Evolutionary conservation across 1,140 invertebrate species (phyloP), one percentile per base, ranked within the genome.

Genomic region (Octopus sinensis): DNA sequence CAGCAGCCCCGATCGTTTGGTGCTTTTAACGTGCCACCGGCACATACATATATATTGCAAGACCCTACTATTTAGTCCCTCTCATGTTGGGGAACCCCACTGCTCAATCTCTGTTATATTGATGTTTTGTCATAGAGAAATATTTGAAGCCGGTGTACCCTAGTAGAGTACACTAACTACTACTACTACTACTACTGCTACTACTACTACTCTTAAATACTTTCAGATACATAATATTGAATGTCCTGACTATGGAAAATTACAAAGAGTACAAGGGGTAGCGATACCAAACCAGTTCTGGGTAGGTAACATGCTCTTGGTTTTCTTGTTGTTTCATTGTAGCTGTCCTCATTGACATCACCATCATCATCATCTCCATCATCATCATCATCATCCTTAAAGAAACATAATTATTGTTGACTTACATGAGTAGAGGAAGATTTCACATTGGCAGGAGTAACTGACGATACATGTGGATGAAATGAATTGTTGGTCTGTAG

Each of bases 181-280:
- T 76, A n/a, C 75, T 51, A n/a, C 75, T 51, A 7, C 17, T 51
- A 30, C 53, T 79, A 52, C 13, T n/a, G 13, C 75, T 13, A 17
- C 4, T 76, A 23, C 4, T 76, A n/a, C 75, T 51, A 76, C 51
- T 51, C 30, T 68, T 83, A 51, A 81, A 80, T 83, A 85, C 75
- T 86, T 88, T 79, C 80, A 92, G 92, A 87, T 95, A 17, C 94
- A 96, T 86, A 92, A 93, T 88, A 88, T 96, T 51, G 87, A 93
- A 43, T 91, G 83, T 83, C 83, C 92, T 6, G 90, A 92, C 51
- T 91, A 92, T 81, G 92, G 93, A 5, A 88, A 90, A 17, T 88
- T 97, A n/a, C 95, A 95, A 87, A 92, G 97, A 86, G 94, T 98
- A 86, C 97, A 99, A 91, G 97, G 96, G 0, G 92, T 98, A 0